These are phyloP conservation scores for Bradypodion pumilum DNA, from an alignment of 2,797 vertebrate species.

Conservation along the genomic window DNA sequence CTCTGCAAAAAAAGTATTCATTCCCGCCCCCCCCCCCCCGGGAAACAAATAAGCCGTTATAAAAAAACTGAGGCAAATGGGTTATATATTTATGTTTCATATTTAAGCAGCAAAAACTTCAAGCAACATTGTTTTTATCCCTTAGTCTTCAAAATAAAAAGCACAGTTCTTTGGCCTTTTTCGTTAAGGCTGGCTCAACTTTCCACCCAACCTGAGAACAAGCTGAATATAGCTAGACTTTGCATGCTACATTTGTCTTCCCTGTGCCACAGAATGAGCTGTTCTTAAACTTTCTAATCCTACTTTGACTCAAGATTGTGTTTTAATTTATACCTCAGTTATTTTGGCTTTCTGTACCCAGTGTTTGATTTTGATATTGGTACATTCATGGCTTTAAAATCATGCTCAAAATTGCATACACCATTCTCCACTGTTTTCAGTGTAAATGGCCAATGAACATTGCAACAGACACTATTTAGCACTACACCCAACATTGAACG, in stretches of 20 bases:
- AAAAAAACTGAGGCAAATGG: background rate
- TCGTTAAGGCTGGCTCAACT: no score
- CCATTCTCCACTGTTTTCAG: background rate
- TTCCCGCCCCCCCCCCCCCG: no score
- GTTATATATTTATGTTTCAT: background rate
- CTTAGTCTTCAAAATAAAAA: background rate
- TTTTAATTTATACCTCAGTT: no score
- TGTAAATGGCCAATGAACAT: background rate
- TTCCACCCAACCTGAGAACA: background rate
- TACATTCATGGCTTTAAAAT: no score
- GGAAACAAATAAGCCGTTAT: background rate
- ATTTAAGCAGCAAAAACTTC: background rate
- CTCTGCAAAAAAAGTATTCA: no score
- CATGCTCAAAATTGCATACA: no score
- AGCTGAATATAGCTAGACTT: background rate
- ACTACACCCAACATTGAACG: background rate
- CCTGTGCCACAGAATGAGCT: background rate
- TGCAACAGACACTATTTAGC: background rate
- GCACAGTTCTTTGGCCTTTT: no score
- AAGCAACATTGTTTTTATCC: background rate
- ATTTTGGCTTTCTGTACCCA: no score
- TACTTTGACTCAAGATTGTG: conserved; percentile 16
- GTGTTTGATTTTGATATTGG: no score
- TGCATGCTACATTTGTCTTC: background rate
- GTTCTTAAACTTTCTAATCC: background rate